These are phyloP conservation scores for Vidua chalybeata DNA, from an alignment of 2,113 vertebrate genomes.

Conservation along the genomic window DNA sequence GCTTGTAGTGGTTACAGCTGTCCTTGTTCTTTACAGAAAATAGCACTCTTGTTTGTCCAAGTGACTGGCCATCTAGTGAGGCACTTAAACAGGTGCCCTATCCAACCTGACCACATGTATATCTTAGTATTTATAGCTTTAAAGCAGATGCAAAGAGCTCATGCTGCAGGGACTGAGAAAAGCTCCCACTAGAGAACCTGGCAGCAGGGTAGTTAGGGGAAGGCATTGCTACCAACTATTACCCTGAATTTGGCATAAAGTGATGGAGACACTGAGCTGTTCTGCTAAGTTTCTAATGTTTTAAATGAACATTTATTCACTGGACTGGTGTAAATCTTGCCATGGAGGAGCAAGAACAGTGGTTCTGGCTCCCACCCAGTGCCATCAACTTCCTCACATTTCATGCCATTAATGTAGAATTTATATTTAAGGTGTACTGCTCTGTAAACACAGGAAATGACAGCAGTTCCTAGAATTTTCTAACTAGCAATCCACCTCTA, in stretches of 20 bases:
- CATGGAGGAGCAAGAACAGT: background rate
- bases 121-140: background rate
- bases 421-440: background rate
- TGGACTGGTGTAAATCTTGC: background rate
- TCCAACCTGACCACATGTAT: rapidly evolving
- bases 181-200: background rate
- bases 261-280: background rate
- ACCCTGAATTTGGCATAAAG: background rate
- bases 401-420: background rate
- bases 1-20: background rate
- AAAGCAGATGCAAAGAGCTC: background rate
- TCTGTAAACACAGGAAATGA: background rate
- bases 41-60: background rate
- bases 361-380: background rate
- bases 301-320: background rate
- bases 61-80: background rate
- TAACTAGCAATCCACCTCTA: background rate
- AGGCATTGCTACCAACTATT: background rate
- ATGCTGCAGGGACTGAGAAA: background rate
- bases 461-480: background rate
- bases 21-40: background rate
- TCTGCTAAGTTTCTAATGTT: background rate
- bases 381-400: background rate
- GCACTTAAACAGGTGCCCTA: background rate
- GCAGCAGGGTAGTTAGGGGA: background rate